phyloP scores from a whole-genome alignment of 2,888 invertebrate species.

The Eustalomyia histrio region DNA sequence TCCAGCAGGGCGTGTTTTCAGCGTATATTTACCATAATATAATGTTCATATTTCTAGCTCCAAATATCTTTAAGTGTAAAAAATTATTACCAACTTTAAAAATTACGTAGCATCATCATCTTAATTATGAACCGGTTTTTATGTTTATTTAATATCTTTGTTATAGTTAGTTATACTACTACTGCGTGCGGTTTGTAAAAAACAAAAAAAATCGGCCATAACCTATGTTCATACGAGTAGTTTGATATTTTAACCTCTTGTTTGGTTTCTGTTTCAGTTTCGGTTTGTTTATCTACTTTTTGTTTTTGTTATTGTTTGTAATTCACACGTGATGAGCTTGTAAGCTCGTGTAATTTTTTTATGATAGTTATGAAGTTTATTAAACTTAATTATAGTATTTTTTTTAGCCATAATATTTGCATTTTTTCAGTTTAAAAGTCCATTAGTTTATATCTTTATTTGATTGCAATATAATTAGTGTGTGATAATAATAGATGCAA shows the following conservation, averaged over 20 bases:
- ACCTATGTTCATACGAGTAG: constrained; percentile 28
- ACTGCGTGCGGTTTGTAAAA: constrained; percentile 29
- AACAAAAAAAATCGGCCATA: constrained; percentile 33
- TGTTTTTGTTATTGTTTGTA: constrained; percentile 1
- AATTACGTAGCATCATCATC: constrained; percentile 18
- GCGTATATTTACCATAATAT: no score
- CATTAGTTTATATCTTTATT: constrained; percentile 9
- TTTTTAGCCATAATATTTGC: constrained; percentile 22
- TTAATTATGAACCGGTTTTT: constrained; percentile 29
- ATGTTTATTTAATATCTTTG: constrained; percentile 3
- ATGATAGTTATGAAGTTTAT: constrained; percentile 32
- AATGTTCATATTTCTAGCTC: no score
- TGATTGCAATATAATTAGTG: constrained; percentile 5
- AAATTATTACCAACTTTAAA: not conserved
- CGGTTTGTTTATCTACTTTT: constrained; percentile 21
- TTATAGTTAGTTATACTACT: not conserved
- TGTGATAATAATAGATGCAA: constrained; percentile 16
- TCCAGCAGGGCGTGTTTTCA: no score
- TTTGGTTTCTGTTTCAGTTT: constrained; percentile 14
- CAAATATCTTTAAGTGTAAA: no score
- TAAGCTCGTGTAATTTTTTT: constrained; percentile 13
- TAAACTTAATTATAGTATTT: constrained; percentile 30
- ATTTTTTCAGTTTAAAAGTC: constrained; percentile 14
- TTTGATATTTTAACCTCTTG: constrained; percentile 33
- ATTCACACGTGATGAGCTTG: constrained; percentile 37